Evolutionary conservation across 2,113 vertebrate genomes (phyloP), one percentile per base, ranked within the genome.

Genomic region (Donacobius atricapilla): DNA sequence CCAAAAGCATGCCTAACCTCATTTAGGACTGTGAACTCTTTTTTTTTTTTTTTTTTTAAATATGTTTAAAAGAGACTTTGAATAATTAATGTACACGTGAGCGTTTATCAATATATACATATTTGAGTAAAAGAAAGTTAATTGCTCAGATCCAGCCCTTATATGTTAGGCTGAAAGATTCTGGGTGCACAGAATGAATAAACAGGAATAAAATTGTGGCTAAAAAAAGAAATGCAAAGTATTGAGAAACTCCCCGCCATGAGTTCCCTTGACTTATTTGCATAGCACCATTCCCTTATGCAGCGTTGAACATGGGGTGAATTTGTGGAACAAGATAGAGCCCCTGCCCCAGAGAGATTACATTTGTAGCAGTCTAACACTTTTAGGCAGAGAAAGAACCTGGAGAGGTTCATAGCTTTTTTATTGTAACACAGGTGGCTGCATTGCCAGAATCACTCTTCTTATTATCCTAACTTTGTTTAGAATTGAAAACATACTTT

Each of bases 391-490:
- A 91, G 73, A 37, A 90, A 88, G 39, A n/a, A 57, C 56, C 84
- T 54, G 53, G 75, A 92, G 72, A 54, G 31, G 35, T 56, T 96
- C 56, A 86, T 51, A 60, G 69, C 51, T 87, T 76, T 90, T 81
- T 80, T 39, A 81, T 9, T 9, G 1, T 51, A 70, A 25, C n/a
- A 39, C 42, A 77, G 61, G 78, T 90, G 90, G 50, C 58, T 94
- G 50, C 63, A 87, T 71, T 8, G 1, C 51, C 79, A 81, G 81
- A 91, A 94, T 81, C 75, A 83, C 75, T 82, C 66, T 78, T 93
- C 51, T 79, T 90, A 89, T 87, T 94, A 89, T 90, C 63, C 44
- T 85, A 93, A 92, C 64, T 88, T 92, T 85, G 28, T 39, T 69
- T 90, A 71, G 58, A 89, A 83, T 35, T 42, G 42, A 83, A 91